These are phyloP conservation scores for Orthosia incerta DNA, from an alignment of 2,888 invertebrate species.

Conservation along the genomic window DNA sequence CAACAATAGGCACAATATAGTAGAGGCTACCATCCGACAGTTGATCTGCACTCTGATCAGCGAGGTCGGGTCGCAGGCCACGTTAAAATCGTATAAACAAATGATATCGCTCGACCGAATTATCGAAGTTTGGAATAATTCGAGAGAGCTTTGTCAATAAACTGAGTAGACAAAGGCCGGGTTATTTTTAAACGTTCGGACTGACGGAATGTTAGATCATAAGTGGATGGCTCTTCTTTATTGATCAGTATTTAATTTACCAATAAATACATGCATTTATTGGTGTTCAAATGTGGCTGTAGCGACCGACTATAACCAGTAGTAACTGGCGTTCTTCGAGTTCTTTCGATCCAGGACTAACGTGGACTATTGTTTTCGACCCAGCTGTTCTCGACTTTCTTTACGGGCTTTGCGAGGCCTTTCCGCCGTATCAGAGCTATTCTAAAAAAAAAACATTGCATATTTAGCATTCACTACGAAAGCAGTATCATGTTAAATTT, in stretches of 20 bases:
- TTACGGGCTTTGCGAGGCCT: background rate
- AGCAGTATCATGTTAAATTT: constrained; percentile 21
- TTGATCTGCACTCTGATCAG: constrained; percentile 50
- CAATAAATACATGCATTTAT: background rate
- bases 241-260: background rate
- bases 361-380: too few relatives aligned
- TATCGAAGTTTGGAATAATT: constrained; percentile 43
- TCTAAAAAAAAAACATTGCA: too few relatives aligned
- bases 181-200: constrained; percentile 13
- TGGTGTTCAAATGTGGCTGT: too few relatives aligned
- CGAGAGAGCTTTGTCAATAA: constrained; percentile 26
- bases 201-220: background rate
- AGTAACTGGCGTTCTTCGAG: background rate
- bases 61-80: constrained; percentile 39
- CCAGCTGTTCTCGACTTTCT: background rate
- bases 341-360: background rate
- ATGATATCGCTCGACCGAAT: constrained; percentile 47
- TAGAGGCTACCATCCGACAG: constrained; percentile 46
- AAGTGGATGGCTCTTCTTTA: background rate
- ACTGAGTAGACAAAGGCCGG: background rate
- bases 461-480: background rate
- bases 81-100: constrained; percentile 54
- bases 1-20: constrained; percentile 55
- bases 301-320: too few relatives aligned
- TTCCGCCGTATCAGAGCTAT: too few relatives aligned